Percentiles rank a stretch among this genome's conserved stretches.
These are phyloP conservation scores for Marcusenius ussheri DNA, from an alignment of 2,113 vertebrate species.

Conservation along the genomic window DNA sequence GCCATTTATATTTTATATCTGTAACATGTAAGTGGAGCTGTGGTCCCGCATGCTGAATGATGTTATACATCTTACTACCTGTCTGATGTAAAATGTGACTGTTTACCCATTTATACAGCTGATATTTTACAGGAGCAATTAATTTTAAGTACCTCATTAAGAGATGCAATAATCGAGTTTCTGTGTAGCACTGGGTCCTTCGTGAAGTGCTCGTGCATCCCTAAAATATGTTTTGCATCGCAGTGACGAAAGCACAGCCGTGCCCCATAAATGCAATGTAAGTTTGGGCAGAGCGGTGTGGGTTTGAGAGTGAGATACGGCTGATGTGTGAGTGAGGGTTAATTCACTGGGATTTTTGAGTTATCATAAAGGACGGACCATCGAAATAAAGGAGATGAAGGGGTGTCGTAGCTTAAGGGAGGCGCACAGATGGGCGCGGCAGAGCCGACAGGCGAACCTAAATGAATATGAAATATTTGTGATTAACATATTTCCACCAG, in stretches of 20 bases:
- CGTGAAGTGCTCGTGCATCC: neutral
- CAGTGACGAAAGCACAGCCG: neutral
- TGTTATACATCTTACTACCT: neutral
- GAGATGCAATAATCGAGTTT: neutral
- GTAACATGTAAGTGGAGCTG: neutral
- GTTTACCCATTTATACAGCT: neutral
- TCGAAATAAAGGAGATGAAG: neutral
- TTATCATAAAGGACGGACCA: neutral
- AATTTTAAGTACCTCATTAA: neutral
- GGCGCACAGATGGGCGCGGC: neutral
- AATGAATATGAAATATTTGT: neutral
- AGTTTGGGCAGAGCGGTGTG: neutral
- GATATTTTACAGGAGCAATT: neutral
- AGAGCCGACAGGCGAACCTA: neutral
- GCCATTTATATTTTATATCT: neutral
- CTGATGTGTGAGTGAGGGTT: neutral
- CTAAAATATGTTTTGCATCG: neutral
- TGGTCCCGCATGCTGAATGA: neutral
- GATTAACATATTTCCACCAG: neutral
- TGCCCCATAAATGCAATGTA: neutral
- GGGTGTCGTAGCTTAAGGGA: neutral
- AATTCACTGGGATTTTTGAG: neutral
- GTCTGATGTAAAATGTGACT: neutral
- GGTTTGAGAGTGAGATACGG: neutral
- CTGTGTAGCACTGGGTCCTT: neutral